These are phyloP conservation scores for Alosa alosa DNA, from an alignment of 2,113 vertebrate genomes.

Conservation along the genomic window DNA sequence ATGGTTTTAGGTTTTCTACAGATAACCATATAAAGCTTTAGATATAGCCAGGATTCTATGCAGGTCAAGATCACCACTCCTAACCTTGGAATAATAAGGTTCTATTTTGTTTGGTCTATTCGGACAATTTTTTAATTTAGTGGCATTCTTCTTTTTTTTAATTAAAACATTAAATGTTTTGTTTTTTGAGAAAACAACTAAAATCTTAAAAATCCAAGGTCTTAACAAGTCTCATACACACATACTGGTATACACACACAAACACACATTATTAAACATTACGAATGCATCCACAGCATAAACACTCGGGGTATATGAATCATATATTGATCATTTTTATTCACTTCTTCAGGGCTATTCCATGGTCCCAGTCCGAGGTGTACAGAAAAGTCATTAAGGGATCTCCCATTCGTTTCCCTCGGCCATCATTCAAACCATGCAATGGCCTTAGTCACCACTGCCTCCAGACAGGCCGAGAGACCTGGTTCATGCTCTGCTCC, in stretches of 20 bases:
- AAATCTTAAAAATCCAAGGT: not conserved
- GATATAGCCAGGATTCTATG: not conserved
- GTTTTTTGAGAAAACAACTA: not conserved
- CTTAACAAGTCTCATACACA: not conserved
- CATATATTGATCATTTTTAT: constrained; percentile 73
- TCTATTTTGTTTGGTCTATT: not conserved
- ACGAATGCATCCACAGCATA: constrained; percentile 12
- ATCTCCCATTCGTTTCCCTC: constrained; percentile 57
- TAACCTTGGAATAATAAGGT: not conserved
- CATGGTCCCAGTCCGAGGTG: constrained; percentile 62
- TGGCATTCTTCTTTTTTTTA: not conserved
- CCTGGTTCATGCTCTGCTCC: constrained; percentile 20
- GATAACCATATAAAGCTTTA: constrained; percentile 16
- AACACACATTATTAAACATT: constrained; percentile 1
- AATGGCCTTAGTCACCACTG: constrained; percentile 38
- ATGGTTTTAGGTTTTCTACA: constrained; percentile 14
- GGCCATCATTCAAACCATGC: constrained; percentile 61
- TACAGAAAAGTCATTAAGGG: constrained; percentile 65
- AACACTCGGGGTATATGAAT: constrained; percentile 51
- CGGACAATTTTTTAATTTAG: not conserved
- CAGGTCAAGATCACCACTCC: not conserved
- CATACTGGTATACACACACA: not conserved
- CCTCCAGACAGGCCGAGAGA: constrained; percentile 36
- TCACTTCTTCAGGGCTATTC: constrained; percentile 67
- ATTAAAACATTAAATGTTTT: not conserved